Evolutionary conservation across 2,888 invertebrate species (phyloP), one percentile per base, ranked within the genome.

Genomic region (Linnaemya vulpina): DNA sequence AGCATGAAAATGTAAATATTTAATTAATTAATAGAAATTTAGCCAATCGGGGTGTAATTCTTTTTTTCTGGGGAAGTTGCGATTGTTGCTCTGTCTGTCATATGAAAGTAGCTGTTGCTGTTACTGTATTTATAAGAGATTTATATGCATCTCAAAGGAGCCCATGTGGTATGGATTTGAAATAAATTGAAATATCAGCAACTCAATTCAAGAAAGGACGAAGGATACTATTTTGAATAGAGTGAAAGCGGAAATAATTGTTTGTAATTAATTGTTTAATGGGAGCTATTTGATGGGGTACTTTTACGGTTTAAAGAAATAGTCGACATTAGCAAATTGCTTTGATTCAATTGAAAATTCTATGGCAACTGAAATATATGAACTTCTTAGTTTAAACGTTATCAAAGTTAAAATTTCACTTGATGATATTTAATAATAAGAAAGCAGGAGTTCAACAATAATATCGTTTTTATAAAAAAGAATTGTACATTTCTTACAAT

Each of bases 21-120:
- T 60, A 35, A 20, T 38, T 15, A 75, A 75, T 40, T n/a, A 65
- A 75, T 63, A 15, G 7, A 63, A 63, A 63, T 38, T 53, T 15
- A 13, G 25, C 51, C 53, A 40, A 63, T 74, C 63, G 51, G 38
- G 38, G 38, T 38, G 9, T 17, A 10, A n/a, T n/a, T n/a, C 3
- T 30, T 3, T 30, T 30, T 30, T 73, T 40, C 4, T 8, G 1
- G 15, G 49, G n/a, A 17, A 46, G 11, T 63, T 22, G 5, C 10
- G 17, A 17, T 30, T 11, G 25, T 55, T 5, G 55, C 25, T 4
- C 0, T 35, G 17, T 25, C 46, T 46, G 20, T 0, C 5, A 30
- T 46, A 11, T 15, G 46, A 13, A 65, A 65, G 15, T 46, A 10
- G 25, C 30, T 38, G 60, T 63, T 63, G 13, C 17, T 46, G 25